phyloP scores from a whole-genome alignment of 2,888 invertebrate genomes.

The Plebejus melissa region DNA sequence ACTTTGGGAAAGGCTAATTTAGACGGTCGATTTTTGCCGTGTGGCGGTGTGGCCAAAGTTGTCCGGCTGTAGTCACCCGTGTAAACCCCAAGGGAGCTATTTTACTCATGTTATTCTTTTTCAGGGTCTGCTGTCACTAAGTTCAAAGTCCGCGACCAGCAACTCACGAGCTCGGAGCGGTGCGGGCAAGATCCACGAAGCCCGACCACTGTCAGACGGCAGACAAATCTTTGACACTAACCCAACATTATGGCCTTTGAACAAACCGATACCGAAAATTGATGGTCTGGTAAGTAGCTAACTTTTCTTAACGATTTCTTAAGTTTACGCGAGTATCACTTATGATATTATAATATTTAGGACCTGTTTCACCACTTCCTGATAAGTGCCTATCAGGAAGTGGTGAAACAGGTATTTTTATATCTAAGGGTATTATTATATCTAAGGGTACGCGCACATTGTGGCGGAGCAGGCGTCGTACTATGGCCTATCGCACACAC shows the following conservation, averaged over 20 bases:
- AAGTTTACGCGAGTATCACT: no score
- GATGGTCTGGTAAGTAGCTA: slow-evolving; percentile 63
- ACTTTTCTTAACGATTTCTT: no score
- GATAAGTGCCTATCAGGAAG: no score
- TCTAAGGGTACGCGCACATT: no score
- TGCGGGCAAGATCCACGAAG: slow-evolving; percentile 50
- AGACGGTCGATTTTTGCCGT: slow-evolving; percentile 3
- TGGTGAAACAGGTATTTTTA: no score
- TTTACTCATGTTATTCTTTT: slow-evolving; percentile 23
- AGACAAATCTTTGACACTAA: slow-evolving; percentile 81
- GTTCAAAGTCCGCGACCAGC: slow-evolving; percentile 61
- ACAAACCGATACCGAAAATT: slow-evolving; percentile 82
- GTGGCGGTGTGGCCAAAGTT: slow-evolving; percentile 27
- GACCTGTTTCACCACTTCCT: no score
- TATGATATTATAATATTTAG: no score
- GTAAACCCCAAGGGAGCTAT: background rate
- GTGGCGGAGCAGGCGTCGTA: no score
- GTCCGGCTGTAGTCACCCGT: no score
- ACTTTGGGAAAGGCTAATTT: no score
- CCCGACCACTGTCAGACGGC: slow-evolving; percentile 78
- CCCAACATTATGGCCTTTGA: slow-evolving; percentile 81
- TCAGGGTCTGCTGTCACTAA: slow-evolving; percentile 74
- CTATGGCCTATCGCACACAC: no score
- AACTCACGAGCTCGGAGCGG: slow-evolving; percentile 64
- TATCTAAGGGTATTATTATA: no score